Evolutionary conservation across 2,113 vertebrate genomes (phyloP).

Genomic region (Oreochromis tanganicae): DNA sequence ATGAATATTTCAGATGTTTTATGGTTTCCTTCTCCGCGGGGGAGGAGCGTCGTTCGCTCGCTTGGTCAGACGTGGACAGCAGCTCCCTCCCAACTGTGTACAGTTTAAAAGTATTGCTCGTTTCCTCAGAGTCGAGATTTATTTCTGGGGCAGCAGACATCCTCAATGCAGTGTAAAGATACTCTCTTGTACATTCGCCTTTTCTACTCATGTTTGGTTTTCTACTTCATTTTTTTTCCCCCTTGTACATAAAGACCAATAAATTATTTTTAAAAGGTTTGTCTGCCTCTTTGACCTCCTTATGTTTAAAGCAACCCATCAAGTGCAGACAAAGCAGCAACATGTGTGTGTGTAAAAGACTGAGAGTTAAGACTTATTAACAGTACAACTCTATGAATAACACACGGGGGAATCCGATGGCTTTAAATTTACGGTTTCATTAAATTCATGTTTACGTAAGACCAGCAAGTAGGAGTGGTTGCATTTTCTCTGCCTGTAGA

Average conservation of each 20-base stretch:
- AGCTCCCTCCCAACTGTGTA: slow-evolving; percentile 29
- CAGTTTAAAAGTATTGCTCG: slow-evolving; percentile 31
- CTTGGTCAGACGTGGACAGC: not conserved
- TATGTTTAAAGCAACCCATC: not conserved
- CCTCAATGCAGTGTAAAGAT: slow-evolving; percentile 69
- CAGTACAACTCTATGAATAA: not conserved
- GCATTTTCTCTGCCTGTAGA: not conserved
- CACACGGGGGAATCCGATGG: not conserved
- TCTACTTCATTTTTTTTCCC: slow-evolving; percentile 54
- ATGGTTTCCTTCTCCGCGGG: not conserved
- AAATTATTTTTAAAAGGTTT: slow-evolving; percentile 78
- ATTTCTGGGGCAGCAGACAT: slow-evolving; percentile 21
- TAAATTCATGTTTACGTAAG: not conserved
- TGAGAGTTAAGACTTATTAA: not conserved
- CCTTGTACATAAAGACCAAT: slow-evolving; percentile 75
- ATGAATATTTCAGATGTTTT: slow-evolving; percentile 41
- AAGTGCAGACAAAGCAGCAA: not conserved
- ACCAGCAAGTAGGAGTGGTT: not conserved
- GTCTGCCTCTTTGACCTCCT: not conserved
- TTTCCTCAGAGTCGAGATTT: slow-evolving; percentile 12
- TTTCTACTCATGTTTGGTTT: slow-evolving; percentile 72
- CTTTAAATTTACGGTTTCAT: not conserved
- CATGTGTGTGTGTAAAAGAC: not conserved
- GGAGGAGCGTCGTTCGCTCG: not conserved
- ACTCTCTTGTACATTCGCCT: slow-evolving; percentile 68